Conservation (phyloP, 2,888 invertebrate species). For the Limnephilus lunatus region DNA sequence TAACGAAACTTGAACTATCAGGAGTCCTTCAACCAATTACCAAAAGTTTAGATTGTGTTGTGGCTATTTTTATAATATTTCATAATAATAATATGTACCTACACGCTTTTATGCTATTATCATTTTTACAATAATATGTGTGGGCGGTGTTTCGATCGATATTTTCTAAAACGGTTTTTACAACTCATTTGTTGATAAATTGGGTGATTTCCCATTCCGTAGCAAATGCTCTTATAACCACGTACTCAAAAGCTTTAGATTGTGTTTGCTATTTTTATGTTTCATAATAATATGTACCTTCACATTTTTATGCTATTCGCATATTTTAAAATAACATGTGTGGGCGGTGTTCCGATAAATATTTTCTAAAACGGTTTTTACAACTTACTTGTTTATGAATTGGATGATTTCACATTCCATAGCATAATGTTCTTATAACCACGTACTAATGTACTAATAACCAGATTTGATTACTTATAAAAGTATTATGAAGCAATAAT, state of each 20-base stretch:
- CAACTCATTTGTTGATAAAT: too few relatives aligned
- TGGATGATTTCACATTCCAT: background rate
- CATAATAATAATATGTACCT: background rate
- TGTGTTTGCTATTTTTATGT: background rate
- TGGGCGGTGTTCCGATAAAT: background rate
- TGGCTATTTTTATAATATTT: background rate
- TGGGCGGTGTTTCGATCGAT: too few relatives aligned
- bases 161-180: too few relatives aligned
- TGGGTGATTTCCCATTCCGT: too few relatives aligned
- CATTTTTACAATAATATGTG: background rate
- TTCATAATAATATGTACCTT: background rate
- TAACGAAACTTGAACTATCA: background rate
- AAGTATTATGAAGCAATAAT: background rate
- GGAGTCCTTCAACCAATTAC: background rate
- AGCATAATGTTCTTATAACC: background rate
- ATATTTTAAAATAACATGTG: background rate
- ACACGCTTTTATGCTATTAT: background rate
- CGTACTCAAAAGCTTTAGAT: background rate
- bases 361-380: background rate
- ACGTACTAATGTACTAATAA: background rate
- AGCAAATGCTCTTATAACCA: too few relatives aligned
- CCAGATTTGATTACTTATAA: background rate
- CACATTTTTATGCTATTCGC: background rate
- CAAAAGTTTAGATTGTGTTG: background rate
- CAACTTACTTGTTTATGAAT: background rate